Percentiles rank a stretch among this genome's conserved stretches.
phyloP scores from a whole-genome alignment of 2,888 invertebrate species.

The Phortica okadai region DNA sequence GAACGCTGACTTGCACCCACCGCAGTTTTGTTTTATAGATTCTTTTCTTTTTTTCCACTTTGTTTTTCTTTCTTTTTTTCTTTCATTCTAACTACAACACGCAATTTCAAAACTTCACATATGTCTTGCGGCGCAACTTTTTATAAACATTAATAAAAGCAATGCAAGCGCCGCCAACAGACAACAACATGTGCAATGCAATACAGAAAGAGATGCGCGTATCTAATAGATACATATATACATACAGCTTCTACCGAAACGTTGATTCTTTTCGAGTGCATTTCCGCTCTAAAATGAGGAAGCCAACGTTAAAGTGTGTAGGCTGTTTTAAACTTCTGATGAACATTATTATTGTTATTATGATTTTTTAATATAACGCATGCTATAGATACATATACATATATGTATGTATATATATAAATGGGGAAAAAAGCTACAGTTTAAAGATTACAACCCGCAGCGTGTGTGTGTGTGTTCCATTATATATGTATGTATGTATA shows the following conservation, averaged over 20 bases:
- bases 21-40: slow-evolving; percentile 9
- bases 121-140: neutral
- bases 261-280: neutral
- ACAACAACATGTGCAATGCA: slow-evolving; percentile 17
- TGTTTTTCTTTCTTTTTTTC: neutral
- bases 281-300: slow-evolving; percentile 20
- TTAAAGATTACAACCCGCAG: neutral
- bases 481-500: neutral
- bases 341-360: neutral
- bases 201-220: neutral
- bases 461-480: neutral
- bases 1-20: slow-evolving; percentile 21
- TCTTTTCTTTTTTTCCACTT: neutral
- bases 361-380: neutral
- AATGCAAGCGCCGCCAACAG: neutral
- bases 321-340: neutral
- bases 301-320: neutral
- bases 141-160: neutral
- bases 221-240: slow-evolving; percentile 19
- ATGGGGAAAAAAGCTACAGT: neutral
- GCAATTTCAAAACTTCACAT: slow-evolving; percentile 24
- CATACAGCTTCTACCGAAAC: neutral
- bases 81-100: neutral
- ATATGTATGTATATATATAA: neutral
- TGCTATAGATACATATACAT: neutral